Conservation (phyloP, 1,140 invertebrate species). For the Rhynchophorus ferrugineus region DNA sequence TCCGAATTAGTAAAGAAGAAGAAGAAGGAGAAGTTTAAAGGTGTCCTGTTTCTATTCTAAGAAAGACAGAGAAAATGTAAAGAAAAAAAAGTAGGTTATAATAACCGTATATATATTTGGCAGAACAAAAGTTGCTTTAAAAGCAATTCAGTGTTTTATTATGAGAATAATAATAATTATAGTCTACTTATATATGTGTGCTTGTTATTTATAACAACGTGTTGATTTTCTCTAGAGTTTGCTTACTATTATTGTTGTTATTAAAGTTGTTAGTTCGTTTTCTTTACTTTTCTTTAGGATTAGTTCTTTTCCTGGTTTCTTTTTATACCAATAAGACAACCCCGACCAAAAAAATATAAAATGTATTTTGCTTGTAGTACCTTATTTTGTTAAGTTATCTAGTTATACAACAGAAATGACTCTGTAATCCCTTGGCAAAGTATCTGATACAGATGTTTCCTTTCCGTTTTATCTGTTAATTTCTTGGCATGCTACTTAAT, state of each 20-base stretch:
- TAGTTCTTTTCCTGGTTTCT: background rate
- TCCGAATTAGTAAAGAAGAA: background rate
- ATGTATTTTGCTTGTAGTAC: background rate
- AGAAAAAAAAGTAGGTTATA: constrained; percentile 18
- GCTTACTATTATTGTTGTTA: background rate
- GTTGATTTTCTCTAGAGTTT: background rate
- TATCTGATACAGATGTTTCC: background rate
- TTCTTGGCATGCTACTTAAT: constrained; percentile 6
- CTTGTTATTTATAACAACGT: constrained; percentile 15
- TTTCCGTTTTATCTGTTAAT: background rate
- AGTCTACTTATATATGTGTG: constrained; percentile 16
- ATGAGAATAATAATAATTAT: constrained; percentile 8
- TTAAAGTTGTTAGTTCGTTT: background rate
- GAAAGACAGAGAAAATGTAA: background rate
- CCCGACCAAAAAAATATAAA: background rate
- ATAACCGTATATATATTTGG: constrained; percentile 17
- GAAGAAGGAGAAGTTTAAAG: background rate
- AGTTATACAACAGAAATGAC: background rate
- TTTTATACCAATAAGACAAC: constrained; percentile 1
- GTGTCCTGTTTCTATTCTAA: background rate
- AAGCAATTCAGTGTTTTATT: constrained; percentile 14
- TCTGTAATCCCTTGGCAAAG: too few species aligned
- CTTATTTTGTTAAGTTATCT: background rate
- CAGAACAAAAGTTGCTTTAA: constrained; percentile 18
- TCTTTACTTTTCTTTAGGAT: background rate